These are phyloP conservation scores for Hemicrepidius hirtus DNA, from an alignment of 2,888 invertebrate species.

Conservation along the genomic window DNA sequence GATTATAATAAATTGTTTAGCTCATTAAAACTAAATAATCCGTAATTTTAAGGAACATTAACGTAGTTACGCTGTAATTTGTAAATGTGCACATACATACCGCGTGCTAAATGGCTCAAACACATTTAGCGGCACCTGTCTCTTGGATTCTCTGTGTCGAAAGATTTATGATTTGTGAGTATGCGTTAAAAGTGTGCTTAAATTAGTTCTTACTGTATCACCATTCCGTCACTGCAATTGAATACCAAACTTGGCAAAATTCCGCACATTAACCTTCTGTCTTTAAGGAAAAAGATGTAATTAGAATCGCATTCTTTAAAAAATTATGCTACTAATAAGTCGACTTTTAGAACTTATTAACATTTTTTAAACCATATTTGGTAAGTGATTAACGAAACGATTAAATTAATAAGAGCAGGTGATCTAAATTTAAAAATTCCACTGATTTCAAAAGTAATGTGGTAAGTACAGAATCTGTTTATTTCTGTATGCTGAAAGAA, in stretches of 20 bases:
- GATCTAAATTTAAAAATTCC: conserved; percentile 1
- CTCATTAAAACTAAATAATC: conserved; percentile 44
- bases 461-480: too few species aligned
- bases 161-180: conserved; percentile 43
- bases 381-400: conserved; percentile 10
- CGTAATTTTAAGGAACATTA: conserved; percentile 45
- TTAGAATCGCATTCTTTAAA: conserved; percentile 22
- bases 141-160: conserved; percentile 20
- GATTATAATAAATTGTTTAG: conserved; percentile 6
- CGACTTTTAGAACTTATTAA: conserved; percentile 11
- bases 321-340: conserved; percentile 20
- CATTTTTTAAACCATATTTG: conserved; percentile 18
- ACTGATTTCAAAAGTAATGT: background rate
- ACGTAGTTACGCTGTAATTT: conserved; percentile 33
- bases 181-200: conserved; percentile 30
- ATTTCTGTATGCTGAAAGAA: too few species aligned
- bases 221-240: conserved; percentile 18
- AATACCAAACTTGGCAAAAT: conserved; percentile 28
- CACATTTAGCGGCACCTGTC: conserved; percentile 30
- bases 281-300: conserved; percentile 29
- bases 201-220: conserved; percentile 22
- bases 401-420: conserved; percentile 23
- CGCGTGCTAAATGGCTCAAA: conserved; percentile 27
- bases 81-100: conserved; percentile 23
- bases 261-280: conserved; percentile 12